Evolutionary conservation across 1,140 invertebrate species (phyloP), one percentile per base, ranked within the genome.

Genomic region (Halesus radiatus): DNA sequence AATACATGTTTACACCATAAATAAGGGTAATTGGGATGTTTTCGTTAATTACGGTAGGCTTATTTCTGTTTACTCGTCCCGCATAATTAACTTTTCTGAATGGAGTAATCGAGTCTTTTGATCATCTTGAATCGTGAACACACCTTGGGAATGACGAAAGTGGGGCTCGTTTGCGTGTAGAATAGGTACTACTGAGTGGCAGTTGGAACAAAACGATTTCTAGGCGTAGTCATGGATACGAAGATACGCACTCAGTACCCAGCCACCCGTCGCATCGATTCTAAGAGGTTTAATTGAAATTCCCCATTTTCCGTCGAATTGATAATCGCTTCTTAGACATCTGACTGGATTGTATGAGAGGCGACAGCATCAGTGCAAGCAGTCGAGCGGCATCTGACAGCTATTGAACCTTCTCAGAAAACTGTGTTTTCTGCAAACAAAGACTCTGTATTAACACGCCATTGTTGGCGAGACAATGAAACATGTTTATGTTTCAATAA

Each of bases 251-350:
- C 62, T 52, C 76, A 77, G 23, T 16, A 62, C 75, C 15, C 76
- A 53, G 50, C 23, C 76, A 66, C 20, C 32, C 76, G n/a, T 58
- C 68, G 16, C 23, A 58, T 75, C n/a, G n/a, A 62, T 53, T 73
- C 53, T 54, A 62, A 32, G 52, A 77, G 68, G 22, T 56, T 81
- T 81, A 78, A 81, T 81, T 81, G 76, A 62, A 81, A 81, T 81
- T 81, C 76, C 76, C 80, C 80, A 78, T 66, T 78, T 76, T 73
- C 53, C 29, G 37, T 73, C 80, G 75, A 81, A 78, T 81, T 74
- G 75, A 81, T 74, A 78, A 78, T 78, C 76, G 74, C 52, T 80
- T 68, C 58, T 78, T 2, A 37, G 60, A 68, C 45, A 68, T 68
- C 60, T 78, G 76, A 68, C 3, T 78, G 52, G 72, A 75, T 60